Base-by-base conservation (phyloP, 2,113 vertebrate species). In the Peromyscus polionotus region DNA sequence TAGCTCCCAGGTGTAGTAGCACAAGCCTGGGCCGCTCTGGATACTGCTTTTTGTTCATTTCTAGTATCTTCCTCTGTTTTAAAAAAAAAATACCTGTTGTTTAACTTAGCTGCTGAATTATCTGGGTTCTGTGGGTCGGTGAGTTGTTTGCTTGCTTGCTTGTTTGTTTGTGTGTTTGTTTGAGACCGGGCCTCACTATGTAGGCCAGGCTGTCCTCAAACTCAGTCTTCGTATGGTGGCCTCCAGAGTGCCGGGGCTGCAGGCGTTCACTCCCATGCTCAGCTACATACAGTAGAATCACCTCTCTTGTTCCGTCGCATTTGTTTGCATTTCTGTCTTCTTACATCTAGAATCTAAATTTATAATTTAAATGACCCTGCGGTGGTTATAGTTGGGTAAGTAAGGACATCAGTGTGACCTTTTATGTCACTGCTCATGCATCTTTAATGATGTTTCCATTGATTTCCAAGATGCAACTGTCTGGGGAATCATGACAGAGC, bases 271-370 rank as follows among this genome's bases (percentile, higher is more conserved):
- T 16, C 14, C n/a, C n/a, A 31, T 36, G 48, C 24, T 70, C 68
- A 31, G 68, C 67, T 57, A 3, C 0, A 51, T n/a, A 14, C 1
- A 68, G 13, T 67, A 51, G 33, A 83, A 75, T 70, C 17, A 1
- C 61, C 33, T 85, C 5, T 61, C 36, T 59, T 61, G 0, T 84
- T 45, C 73, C 63, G 20, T 68, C 10, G 63, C 63, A 19, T 70
- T 75, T n/a, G 31, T 83, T 85, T 87, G 68, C 36, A 83, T 95
- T 93, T 97, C 51, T 84, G 96, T 88, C 63, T n/a, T 85, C 48
- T 90, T 85, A 85, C 87, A 51, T 42, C 68, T 70, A 57, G 42
- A 70, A 31, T 92, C 67, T 93, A 88, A 94, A 93, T 90, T 92
- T 87, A 67, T 36, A 92, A 33, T 31, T 79, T 70, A 73, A 1